Base-by-base conservation (phyloP, 1,140 invertebrate genomes). In the Pomacea maculata region DNA sequence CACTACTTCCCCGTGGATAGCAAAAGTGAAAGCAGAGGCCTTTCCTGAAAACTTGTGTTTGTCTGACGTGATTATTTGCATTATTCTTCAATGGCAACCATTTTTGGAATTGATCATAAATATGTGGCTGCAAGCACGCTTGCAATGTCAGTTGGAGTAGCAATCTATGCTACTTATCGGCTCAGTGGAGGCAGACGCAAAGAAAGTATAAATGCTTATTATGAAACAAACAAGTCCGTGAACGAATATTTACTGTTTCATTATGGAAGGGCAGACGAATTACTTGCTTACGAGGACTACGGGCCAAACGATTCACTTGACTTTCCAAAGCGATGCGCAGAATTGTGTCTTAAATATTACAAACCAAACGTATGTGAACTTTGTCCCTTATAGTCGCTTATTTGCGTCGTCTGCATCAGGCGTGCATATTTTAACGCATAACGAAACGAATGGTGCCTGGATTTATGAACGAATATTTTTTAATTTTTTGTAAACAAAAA, bases 181-280 rank as follows among this genome's bases (percentile, higher is more conserved):
- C 82, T 88, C 45, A 19, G 80, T 70, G 82, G 73, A 78, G 71
- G 19, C 82, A 86, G 64, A 74, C 63, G 25, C 54, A 75, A 73
- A 78, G 84, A 17, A 88, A 88, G 21, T 65, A 3, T 29, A 67
- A 29, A 61, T 10, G 76, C 78, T 74, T 83, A 90, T 8, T 91
- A 91, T 80, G 90, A 91, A 86, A 86, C 89, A 0, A 45, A 86
- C 57, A 90, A 89, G 84, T 79, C 87, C 12, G 64, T 91, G 34
- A 87, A 87, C 74, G 88, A 91, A 84, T 91, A 91, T 71, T 79
- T 91, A 14, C 75, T 89, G 52, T 90, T 91, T 82, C 90, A 91
- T 83, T 91, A 88, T 83, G 86, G 88, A 0, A 75, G 83, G 4
- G 84, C 86, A n/a, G 79, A 84, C 52, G 85, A 90, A 75, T 73